Conservation (phyloP, 2,888 invertebrate genomes). For the Stratiomys singularior region DNA sequence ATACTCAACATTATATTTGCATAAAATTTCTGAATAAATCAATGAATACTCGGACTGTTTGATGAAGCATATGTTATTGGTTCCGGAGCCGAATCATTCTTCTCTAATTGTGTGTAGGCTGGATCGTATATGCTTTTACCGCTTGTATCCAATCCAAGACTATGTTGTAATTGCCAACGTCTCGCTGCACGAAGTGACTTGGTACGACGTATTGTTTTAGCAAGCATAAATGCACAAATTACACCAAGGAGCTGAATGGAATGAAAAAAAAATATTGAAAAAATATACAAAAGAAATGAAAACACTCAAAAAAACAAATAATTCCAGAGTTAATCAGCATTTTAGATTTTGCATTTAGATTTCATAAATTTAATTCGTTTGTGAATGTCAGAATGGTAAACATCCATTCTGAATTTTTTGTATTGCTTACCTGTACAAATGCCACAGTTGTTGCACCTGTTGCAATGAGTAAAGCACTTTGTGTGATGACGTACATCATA, state of each 20-base stretch:
- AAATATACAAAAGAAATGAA: too few relatives aligned
- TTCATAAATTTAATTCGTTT: too few relatives aligned
- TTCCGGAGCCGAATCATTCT: conserved; percentile 56
- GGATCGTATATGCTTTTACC: conserved; percentile 56
- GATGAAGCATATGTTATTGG: conserved; percentile 61
- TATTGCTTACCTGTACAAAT: conserved; percentile 79
- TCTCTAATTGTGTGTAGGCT: conserved; percentile 63
- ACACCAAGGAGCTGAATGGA: conserved; percentile 80
- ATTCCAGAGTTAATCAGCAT: too few relatives aligned
- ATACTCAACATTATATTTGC: neutral
- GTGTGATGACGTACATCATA: conserved; percentile 72
- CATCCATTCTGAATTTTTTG: too few relatives aligned
- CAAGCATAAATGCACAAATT: conserved; percentile 88
- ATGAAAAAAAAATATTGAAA: conserved; percentile 42
- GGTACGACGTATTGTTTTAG: conserved; percentile 82
- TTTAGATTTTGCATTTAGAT: too few relatives aligned
- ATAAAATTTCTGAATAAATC: neutral
- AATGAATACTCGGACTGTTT: conserved; percentile 63
- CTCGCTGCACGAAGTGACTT: conserved; percentile 78
- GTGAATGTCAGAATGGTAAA: too few relatives aligned
- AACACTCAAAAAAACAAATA: too few relatives aligned
- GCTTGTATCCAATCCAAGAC: conserved; percentile 61
- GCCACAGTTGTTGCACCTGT: conserved; percentile 83
- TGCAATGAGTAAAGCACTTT: conserved; percentile 77
- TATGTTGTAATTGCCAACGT: conserved; percentile 71